Conservation (phyloP, 2,113 vertebrate species). For the Sitta europaea region DNA sequence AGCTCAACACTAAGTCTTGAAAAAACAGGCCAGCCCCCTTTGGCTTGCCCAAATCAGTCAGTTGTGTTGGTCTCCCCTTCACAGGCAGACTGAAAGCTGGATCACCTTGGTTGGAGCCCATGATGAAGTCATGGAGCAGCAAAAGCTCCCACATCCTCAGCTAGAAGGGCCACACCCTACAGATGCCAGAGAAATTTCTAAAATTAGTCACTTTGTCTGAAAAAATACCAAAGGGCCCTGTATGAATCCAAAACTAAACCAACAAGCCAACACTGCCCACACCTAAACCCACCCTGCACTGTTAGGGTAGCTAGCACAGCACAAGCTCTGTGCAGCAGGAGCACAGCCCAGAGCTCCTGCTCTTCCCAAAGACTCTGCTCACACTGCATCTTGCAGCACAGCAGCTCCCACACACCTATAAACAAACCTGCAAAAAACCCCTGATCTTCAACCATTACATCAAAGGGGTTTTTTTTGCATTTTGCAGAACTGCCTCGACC, state of each 20-base stretch:
- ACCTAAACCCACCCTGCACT: background rate
- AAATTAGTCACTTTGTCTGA: background rate
- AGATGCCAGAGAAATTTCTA: background rate
- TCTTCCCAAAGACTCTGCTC: background rate
- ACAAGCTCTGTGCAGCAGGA: rapidly evolving
- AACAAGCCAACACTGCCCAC: background rate
- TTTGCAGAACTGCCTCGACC: background rate
- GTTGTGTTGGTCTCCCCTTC: rapidly evolving
- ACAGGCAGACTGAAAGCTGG: background rate
- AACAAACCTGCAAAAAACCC: background rate
- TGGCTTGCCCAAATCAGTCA: background rate
- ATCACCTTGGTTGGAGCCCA: background rate
- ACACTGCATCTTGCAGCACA: background rate
- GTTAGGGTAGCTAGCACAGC: background rate
- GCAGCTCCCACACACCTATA: rapidly evolving
- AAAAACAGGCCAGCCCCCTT: background rate
- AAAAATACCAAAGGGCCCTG: background rate
- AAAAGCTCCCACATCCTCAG: background rate
- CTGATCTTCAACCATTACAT: background rate
- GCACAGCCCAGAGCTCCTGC: background rate
- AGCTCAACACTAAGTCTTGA: rapidly evolving
- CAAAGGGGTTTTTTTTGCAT: rapidly evolving
- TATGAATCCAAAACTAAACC: background rate
- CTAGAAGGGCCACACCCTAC: background rate
- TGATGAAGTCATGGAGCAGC: background rate